These are phyloP conservation scores for Ameiurus melas DNA, from an alignment of 2,113 vertebrate species.

Conservation along the genomic window DNA sequence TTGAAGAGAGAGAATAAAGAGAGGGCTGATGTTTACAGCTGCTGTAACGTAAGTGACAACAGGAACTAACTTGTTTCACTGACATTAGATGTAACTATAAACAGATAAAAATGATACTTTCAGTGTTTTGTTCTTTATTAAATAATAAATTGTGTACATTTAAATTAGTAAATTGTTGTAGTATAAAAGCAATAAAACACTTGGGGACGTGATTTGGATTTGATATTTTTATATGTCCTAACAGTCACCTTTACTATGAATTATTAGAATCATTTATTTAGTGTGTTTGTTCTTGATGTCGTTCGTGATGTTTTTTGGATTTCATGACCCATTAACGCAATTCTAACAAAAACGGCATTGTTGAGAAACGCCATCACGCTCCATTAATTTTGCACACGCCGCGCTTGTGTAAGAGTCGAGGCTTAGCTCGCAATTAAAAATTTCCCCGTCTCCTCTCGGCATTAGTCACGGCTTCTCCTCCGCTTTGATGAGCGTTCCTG, in stretches of 20 bases:
- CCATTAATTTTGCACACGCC: background rate
- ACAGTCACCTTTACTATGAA: background rate
- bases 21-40: background rate
- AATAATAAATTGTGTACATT: background rate
- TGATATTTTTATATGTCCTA: background rate
- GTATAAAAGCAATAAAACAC: background rate
- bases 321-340: background rate
- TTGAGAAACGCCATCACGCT: conserved; percentile 8
- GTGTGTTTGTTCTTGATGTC: background rate
- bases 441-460: background rate
- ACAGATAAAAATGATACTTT: background rate
- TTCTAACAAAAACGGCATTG: background rate
- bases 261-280: background rate
- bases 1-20: background rate
- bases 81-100: background rate
- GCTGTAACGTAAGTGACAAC: background rate
- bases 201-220: background rate
- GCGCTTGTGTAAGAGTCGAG: background rate
- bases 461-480: background rate
- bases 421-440: conserved; percentile 30
- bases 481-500: conserved; percentile 21
- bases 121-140: background rate
- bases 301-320: background rate
- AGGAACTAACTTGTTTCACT: background rate
- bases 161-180: background rate